phyloP scores from a whole-genome alignment of 2,888 invertebrate genomes.

The Euclidia mi region DNA sequence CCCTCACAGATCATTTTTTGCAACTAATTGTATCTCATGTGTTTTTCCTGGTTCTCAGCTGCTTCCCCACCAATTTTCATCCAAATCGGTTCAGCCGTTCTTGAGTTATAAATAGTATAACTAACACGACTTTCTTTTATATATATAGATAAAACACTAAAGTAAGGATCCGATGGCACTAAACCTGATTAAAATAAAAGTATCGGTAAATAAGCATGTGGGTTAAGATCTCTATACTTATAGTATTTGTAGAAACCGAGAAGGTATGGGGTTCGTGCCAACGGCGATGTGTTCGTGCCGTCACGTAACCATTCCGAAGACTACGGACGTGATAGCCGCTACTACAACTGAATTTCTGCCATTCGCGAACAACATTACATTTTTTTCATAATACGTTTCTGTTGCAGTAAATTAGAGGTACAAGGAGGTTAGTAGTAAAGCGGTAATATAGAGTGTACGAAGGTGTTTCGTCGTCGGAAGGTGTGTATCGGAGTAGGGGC shows the following conservation, averaged over 20 bases:
- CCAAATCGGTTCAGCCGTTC: too few relatives aligned
- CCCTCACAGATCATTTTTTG: too few relatives aligned
- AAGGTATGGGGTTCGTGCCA: conserved; percentile 46
- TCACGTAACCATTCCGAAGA: conserved; percentile 47
- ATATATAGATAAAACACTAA: too few relatives aligned
- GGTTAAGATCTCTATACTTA: conserved; percentile 36
- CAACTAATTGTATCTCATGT: too few relatives aligned
- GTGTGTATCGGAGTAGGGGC: conserved; percentile 19
- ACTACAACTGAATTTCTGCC: conserved; percentile 23
- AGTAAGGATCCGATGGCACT: too few relatives aligned
- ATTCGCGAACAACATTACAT: not conserved
- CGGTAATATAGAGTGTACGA: conserved; percentile 35
- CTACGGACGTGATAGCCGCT: conserved; percentile 53
- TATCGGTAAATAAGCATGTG: conserved; percentile 17
- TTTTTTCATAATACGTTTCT: conserved; percentile 17
- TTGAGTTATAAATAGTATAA: too few relatives aligned
- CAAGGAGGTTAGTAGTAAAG: conserved; percentile 10
- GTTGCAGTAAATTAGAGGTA: conserved; percentile 6
- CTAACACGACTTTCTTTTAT: too few relatives aligned
- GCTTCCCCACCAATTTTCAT: too few relatives aligned
- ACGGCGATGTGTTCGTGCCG: too few relatives aligned
- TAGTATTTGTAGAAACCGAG: conserved; percentile 37
- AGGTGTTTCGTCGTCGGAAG: conserved; percentile 2
- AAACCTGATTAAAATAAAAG: not conserved
- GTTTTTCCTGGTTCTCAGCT: too few relatives aligned